Evolutionary conservation across 2,113 vertebrate species (phyloP), one percentile per base, ranked within the genome.

Genomic region (Coracopsis vasa): DNA sequence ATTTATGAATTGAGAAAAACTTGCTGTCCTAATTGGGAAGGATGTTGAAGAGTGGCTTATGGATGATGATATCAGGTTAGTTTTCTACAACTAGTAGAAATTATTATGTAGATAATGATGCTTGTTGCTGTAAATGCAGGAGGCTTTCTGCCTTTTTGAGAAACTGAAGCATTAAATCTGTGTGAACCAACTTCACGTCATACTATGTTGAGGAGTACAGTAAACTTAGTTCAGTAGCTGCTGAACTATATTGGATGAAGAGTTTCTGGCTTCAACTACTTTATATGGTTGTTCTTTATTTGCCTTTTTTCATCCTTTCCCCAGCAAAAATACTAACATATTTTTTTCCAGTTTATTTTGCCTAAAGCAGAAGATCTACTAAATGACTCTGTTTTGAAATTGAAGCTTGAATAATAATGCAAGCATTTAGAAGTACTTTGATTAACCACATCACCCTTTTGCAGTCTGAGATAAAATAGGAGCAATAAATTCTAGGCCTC

Each of bases 391-490:
- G 41, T 95, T 91, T 96, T 91, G 88, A 97, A 97, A 95, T 88
- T 95, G 80, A 93, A 95, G 50, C 85, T 97, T 96, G 94, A 97
- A 95, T 97, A 95, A 95, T 96, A 94, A 94, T 88, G 83, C 93
- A 96, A 96, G 80, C 92, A 92, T 95, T 97, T 97, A 95, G 91
- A 96, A 96, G 91, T 92, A 81, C 95, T 97, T 96, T 97, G 96
- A 96, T 96, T 97, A 96, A 96, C 84, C 64, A 84, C 62, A 92
- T 94, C 67, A 74, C 51, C 16, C 12, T 94, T 96, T 95, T 95
- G 90, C 73, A 92, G 45, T 91, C 89, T 93, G 91, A 88, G 86
- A 96, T 92, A 39, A 90, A 97, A 97, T 50, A 44, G 25, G 92
- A 92, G 62, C 95, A 96, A 56, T 3, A 95, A 93, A 65, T 70